phyloP scores from a whole-genome alignment of 1,140 invertebrate species.

The Drosophila tani region DNA sequence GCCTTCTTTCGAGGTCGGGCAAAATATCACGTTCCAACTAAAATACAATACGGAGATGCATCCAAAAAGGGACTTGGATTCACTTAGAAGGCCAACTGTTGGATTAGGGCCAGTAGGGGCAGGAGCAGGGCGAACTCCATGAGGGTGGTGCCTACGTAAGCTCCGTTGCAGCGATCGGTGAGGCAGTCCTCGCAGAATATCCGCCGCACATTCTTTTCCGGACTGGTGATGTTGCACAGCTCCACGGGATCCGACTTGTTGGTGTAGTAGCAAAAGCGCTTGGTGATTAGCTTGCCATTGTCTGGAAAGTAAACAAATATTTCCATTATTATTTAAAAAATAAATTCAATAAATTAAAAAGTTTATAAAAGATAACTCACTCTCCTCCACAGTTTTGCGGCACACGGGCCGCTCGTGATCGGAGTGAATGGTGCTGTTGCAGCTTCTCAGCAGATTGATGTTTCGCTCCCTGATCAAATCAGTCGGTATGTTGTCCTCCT shows the following conservation, averaged over 20 bases:
- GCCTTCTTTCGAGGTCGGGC: slow-evolving; percentile 33
- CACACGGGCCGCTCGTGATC: slow-evolving; percentile 79
- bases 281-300: slow-evolving; percentile 75
- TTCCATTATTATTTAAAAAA: too few relatives aligned
- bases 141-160: slow-evolving; percentile 33
- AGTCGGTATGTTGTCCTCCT: slow-evolving; percentile 75
- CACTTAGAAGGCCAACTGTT: slow-evolving; percentile 46
- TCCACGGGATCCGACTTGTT: slow-evolving; percentile 78
- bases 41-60: slow-evolving; percentile 44
- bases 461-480: slow-evolving; percentile 71
- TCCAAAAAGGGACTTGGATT: background rate
- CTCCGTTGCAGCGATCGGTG: slow-evolving; percentile 74
- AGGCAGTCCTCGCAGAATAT: slow-evolving; percentile 82
- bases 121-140: slow-evolving; percentile 47
- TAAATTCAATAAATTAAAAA: too few relatives aligned
- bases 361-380: slow-evolving; percentile 37
- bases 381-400: slow-evolving; percentile 80
- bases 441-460: slow-evolving; percentile 70
- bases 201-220: slow-evolving; percentile 78
- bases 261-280: slow-evolving; percentile 84
- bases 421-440: slow-evolving; percentile 77
- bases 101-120: slow-evolving; percentile 43
- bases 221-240: slow-evolving; percentile 67
- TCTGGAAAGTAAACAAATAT: slow-evolving; percentile 28
- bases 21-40: slow-evolving; percentile 79